Conservation (phyloP, 2,113 vertebrate genomes). For the Naja naja region DNA sequence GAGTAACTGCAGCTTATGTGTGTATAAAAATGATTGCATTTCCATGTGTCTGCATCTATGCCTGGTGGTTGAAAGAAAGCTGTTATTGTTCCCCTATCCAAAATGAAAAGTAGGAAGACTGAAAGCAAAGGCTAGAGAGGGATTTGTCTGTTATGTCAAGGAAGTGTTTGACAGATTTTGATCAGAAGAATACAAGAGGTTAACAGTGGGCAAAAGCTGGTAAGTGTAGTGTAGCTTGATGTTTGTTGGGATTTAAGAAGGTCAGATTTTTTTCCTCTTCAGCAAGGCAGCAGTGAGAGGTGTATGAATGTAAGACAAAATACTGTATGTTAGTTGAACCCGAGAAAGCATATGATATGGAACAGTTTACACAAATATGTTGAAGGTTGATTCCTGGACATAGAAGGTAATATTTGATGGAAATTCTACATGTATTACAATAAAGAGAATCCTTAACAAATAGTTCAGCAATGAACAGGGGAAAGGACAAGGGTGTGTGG, state of each 20-base stretch:
- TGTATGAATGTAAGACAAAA: background rate
- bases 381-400: background rate
- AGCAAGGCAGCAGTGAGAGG: background rate
- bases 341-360: background rate
- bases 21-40: background rate
- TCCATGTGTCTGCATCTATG: background rate
- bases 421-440: background rate
- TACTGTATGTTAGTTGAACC: background rate
- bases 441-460: background rate
- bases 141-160: background rate
- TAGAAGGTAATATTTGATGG: background rate
- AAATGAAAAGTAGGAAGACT: background rate
- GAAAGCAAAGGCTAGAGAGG: background rate
- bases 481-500: background rate
- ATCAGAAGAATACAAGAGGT: background rate
- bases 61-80: background rate
- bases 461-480: background rate
- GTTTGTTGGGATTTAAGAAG: background rate
- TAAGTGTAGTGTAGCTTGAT: background rate
- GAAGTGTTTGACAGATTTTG: background rate
- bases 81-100: background rate
- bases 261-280: background rate
- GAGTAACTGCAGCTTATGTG: background rate
- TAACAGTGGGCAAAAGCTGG: background rate
- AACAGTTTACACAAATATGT: background rate